Evolutionary conservation across 2,797 vertebrate genomes (phyloP).

Genomic region (Staurois parvus): DNA sequence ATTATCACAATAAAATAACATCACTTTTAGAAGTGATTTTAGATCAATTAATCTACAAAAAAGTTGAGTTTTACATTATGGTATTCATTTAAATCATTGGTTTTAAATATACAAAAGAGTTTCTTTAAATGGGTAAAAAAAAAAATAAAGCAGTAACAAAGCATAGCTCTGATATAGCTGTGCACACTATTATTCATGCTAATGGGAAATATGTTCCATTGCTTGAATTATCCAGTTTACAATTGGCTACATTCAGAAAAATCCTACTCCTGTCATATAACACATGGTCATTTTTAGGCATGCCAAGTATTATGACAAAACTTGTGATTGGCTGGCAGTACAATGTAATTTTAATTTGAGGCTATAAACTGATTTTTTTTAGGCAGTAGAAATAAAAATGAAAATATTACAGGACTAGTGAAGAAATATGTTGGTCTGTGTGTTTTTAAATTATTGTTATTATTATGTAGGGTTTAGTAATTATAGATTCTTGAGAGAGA

Average conservation of each 20-base stretch:
- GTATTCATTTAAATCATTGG: too few species aligned
- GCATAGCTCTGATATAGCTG: background rate
- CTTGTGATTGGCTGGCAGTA: background rate
- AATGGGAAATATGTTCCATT: slow-evolving; percentile 16
- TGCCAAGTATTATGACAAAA: slow-evolving; percentile 30
- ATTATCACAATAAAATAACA: too few species aligned
- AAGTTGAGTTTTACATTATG: too few species aligned
- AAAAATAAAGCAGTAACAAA: background rate
- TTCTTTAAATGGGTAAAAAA: too few species aligned
- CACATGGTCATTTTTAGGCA: slow-evolving; percentile 1
- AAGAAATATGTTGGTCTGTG: background rate
- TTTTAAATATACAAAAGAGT: too few species aligned
- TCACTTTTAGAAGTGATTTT: too few species aligned
- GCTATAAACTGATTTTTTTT: background rate
- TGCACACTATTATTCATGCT: background rate
- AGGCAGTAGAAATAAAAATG: background rate
- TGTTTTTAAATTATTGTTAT: too few species aligned
- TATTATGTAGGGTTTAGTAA: too few species aligned
- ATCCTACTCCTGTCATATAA: slow-evolving; percentile 22
- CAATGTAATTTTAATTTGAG: slow-evolving; percentile 23
- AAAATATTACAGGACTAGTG: background rate
- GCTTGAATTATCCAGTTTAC: slow-evolving; percentile 9
- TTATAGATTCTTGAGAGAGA: too few species aligned
- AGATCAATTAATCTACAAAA: too few species aligned
- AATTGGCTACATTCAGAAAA: slow-evolving; percentile 30